Evolutionary conservation across 2,888 invertebrate genomes (phyloP), one percentile per base, ranked within the genome.

Genomic region (Lithosia quadra): DNA sequence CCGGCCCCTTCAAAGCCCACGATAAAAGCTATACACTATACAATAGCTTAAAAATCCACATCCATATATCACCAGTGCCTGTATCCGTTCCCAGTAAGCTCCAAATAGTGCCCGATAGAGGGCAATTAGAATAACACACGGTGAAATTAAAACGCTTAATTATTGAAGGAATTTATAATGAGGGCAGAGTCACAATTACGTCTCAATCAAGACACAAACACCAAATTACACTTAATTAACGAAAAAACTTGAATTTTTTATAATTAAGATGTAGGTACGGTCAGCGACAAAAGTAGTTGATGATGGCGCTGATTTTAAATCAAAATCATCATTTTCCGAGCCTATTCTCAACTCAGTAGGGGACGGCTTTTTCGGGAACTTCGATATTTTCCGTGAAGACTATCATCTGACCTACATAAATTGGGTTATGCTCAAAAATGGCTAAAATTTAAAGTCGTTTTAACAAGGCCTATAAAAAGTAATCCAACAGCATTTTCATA

Each of bases 181-280:
- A 56, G 24, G 8, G 5, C 24, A 24, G 39, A 9, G 1, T 49
- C 33, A 33, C n/a, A n/a, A n/a, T 49, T 24, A 53, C 33, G 21
- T 5, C 10, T 33, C 63, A 63, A 33, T 63, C 53, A 22, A 55
- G 21, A 49, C 4, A 4, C 0, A 53, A 39, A 49, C 4, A 34
- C 33, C 18, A 61, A 61, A 43, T 18, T 28, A 61, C 3, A 15
- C 11, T 18, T 43, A 58, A 58, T 58, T 43, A 61, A 61, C 24
- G 28, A 21, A 24, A 24, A 43, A 10, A 24, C 24, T 28, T 13
- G 43, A 43, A 43, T 43, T 59, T 59, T 59, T 33, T 58, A 5
- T 34, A 33, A 21, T 56, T 56, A 21, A 49, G 49, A 49, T n/a
- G n/a, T 49, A 18, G 43, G 49, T 49, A 49, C n/a, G 9, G 49